phyloP scores from a whole-genome alignment of 2,797 vertebrate species.

The Cirrhinus mrigala region DNA sequence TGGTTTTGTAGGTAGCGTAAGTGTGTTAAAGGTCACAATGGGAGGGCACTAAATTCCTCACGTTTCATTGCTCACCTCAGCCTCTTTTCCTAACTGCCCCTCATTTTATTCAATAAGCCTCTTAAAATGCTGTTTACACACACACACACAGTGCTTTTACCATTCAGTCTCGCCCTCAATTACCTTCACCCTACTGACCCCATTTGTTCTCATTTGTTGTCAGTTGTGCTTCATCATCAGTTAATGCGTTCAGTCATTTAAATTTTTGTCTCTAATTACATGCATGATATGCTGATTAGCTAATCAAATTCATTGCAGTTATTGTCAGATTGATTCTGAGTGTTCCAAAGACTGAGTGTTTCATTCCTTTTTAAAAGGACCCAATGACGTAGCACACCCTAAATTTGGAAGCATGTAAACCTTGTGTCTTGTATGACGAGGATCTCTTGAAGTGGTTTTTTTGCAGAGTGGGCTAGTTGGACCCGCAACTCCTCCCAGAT shows the following conservation, averaged over 20 bases:
- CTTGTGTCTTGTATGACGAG: constrained; percentile 11
- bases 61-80: constrained; percentile 13
- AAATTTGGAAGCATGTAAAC: constrained; percentile 25
- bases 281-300: constrained; percentile 5
- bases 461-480: constrained; percentile 22
- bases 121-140: constrained; percentile 16
- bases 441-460: constrained; percentile 25
- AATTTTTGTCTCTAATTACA: neutral
- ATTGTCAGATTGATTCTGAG: neutral
- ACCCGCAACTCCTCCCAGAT: constrained; percentile 19
- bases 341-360: constrained; percentile 11
- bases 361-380: constrained; percentile 18
- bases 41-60: constrained; percentile 53
- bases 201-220: neutral
- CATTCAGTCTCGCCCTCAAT: neutral
- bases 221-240: neutral
- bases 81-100: constrained; percentile 11
- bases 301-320: neutral
- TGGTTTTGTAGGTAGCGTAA: constrained; percentile 44
- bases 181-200: constrained; percentile 21
- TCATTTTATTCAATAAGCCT: constrained; percentile 24
- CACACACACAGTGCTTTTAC: neutral
- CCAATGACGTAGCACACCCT: neutral
- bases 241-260: neutral
- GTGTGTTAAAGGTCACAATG: constrained; percentile 52